phyloP scores from a whole-genome alignment of 2,797 vertebrate genomes.

The Benthosema pterotum region DNA sequence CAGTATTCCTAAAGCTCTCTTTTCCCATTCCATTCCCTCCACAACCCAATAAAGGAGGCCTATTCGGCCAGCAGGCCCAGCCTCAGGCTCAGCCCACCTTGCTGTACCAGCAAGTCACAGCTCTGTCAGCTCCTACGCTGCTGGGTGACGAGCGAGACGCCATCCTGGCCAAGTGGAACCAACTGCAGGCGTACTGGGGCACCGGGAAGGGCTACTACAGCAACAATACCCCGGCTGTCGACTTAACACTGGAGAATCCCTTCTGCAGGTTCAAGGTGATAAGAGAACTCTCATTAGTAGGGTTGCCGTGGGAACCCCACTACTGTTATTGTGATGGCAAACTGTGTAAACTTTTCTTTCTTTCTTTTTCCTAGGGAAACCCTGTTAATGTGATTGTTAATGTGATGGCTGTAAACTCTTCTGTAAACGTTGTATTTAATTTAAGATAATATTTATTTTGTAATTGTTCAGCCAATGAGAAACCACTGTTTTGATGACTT shows the following conservation, averaged over 20 bases:
- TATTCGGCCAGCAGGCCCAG: constrained; percentile 88
- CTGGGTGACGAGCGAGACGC: constrained; percentile 95
- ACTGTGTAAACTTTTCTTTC: too few relatives aligned
- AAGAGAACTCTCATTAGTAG: too few relatives aligned
- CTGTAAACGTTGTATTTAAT: too few relatives aligned
- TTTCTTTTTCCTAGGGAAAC: too few relatives aligned
- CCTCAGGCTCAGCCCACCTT: constrained; percentile 86
- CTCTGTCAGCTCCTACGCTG: constrained; percentile 92
- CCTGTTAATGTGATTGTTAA: too few relatives aligned
- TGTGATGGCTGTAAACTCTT: too few relatives aligned
- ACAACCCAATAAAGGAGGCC: constrained; percentile 70
- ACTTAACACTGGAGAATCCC: constrained; percentile 95
- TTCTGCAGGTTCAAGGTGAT: constrained; percentile 98
- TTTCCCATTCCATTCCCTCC: not conserved
- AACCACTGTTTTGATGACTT: too few relatives aligned
- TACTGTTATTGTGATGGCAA: too few relatives aligned
- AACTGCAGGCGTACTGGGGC: constrained; percentile 98
- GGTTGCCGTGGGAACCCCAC: too few relatives aligned
- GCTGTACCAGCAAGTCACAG: constrained; percentile 93
- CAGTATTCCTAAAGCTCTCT: not conserved
- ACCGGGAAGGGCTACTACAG: constrained; percentile 95
- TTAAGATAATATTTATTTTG: too few relatives aligned
- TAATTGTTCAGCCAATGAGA: too few relatives aligned
- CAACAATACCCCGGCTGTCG: constrained; percentile 90
- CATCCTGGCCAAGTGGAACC: constrained; percentile 98